Percentiles rank a stretch among this genome's conserved stretches.
phyloP scores from a whole-genome alignment of 2,113 vertebrate species.

The Gopherus flavomarginatus region DNA sequence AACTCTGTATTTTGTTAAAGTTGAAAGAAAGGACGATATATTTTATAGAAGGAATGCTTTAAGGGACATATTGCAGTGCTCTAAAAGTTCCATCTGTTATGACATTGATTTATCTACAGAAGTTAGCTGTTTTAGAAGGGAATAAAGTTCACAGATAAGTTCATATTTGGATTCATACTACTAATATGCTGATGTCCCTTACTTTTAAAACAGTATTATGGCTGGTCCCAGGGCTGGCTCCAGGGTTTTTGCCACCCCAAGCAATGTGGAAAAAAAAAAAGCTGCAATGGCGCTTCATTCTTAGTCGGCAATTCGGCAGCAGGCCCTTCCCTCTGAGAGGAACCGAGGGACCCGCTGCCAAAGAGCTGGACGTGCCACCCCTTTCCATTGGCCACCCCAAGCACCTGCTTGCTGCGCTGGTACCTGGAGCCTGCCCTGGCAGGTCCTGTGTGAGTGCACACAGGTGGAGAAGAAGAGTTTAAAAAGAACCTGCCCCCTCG shows the following conservation, averaged over 20 bases:
- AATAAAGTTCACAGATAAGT: not conserved
- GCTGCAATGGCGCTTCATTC: no score
- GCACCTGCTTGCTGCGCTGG: no score
- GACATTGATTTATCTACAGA: not conserved
- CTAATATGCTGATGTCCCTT: not conserved
- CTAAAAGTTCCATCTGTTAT: not conserved
- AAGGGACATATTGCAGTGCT: not conserved
- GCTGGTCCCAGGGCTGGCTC: not conserved
- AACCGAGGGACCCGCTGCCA: no score
- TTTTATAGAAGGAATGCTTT: slow-evolving; percentile 16
- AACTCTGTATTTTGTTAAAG: not conserved
- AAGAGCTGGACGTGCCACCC: no score
- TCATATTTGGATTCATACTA: not conserved
- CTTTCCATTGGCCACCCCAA: no score
- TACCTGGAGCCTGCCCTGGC: not conserved
- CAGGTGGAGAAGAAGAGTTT: not conserved
- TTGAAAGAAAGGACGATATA: not conserved
- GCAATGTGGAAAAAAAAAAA: no score
- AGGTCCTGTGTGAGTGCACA: not conserved
- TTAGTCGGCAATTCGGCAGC: no score
- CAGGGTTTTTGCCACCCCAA: no score
- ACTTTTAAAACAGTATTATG: slow-evolving; percentile 16
- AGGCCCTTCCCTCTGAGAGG: no score
- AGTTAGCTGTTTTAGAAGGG: slow-evolving; percentile 6
- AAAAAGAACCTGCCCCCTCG: not conserved